Evolutionary conservation across 2,888 invertebrate species (phyloP), one percentile per base, ranked within the genome.

Genomic region (Siphonodentalium dalli): DNA sequence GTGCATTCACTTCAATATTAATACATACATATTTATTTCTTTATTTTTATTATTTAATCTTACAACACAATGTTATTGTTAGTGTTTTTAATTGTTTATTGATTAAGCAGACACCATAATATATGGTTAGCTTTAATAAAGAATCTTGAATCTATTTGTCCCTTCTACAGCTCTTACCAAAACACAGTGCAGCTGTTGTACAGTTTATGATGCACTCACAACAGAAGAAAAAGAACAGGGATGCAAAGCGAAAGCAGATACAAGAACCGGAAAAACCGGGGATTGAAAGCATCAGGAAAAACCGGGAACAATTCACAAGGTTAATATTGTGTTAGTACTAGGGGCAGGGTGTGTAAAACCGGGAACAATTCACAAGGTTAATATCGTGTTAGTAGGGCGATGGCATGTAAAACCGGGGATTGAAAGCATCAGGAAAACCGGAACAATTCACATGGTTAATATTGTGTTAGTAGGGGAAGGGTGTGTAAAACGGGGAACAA

Each of bases 351-450:
- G n/a, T n/a, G 40, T 94, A 95, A 83, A 95, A 95, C 0, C 86
- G 99, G 48, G 97, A 98, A 82, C 93, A 96, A 73, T 85, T 99
- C 52, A 98, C 96, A 3, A 94, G 95, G 71, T 86, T 72, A 31
- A 15, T 33, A 5, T 5, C n/a, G n/a, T n/a, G n/a, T n/a, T n/a
- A n/a, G n/a, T 31, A 31, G 31, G 31, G 31, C 11, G 11, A 11
- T 9, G n/a, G n/a, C n/a, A n/a, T n/a, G 40, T 94, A 95, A 83
- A 95, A 95, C 0, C 86, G 99, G 48, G 97, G 98, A 82, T 90
- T 62, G 99, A 99, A 80, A 98, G 97, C 79, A 92, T 92, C 72
- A 86, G 99, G 40, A 94, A 95, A 83, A 95, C 86, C 98, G 48
- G 97, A 98, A 82, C 93, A 96, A 73, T 85, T 99, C 52, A 98